phyloP scores from a whole-genome alignment of 2,113 vertebrate genomes.

The Bothrops jararaca region DNA sequence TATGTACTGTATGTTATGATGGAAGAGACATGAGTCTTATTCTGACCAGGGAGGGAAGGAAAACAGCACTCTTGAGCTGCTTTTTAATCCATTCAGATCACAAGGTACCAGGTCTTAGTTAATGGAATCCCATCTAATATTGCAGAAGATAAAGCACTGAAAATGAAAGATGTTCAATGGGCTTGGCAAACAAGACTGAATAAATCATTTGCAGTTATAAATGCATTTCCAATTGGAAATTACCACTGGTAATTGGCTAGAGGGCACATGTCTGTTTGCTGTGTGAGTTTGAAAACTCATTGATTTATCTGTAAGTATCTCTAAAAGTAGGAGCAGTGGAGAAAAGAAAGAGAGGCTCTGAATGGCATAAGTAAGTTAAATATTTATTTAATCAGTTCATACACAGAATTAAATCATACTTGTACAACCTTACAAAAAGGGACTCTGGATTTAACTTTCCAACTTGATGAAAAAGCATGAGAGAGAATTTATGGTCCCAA shows the following conservation, averaged over 20 bases:
- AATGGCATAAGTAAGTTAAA: neutral
- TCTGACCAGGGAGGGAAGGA: neutral
- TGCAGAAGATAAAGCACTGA: neutral
- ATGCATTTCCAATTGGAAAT: neutral
- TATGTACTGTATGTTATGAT: neutral
- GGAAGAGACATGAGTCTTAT: neutral
- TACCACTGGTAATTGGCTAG: neutral
- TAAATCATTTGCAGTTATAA: neutral
- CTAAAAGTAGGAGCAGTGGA: neutral
- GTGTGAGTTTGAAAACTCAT: neutral
- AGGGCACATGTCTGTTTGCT: neutral
- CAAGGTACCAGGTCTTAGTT: neutral
- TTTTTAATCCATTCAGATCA: neutral
- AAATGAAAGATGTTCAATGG: neutral
- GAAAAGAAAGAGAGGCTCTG: neutral
- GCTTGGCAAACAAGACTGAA: neutral
- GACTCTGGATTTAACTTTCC: neutral
- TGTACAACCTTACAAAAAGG: no score
- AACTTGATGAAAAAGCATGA: neutral
- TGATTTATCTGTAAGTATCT: neutral
- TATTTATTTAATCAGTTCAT: neutral
- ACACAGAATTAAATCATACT: no score
- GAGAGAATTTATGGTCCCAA: neutral
- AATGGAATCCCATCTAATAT: neutral
- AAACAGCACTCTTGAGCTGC: neutral